phyloP scores from a whole-genome alignment of 2,888 invertebrate genomes.

The Hyles lineata region DNA sequence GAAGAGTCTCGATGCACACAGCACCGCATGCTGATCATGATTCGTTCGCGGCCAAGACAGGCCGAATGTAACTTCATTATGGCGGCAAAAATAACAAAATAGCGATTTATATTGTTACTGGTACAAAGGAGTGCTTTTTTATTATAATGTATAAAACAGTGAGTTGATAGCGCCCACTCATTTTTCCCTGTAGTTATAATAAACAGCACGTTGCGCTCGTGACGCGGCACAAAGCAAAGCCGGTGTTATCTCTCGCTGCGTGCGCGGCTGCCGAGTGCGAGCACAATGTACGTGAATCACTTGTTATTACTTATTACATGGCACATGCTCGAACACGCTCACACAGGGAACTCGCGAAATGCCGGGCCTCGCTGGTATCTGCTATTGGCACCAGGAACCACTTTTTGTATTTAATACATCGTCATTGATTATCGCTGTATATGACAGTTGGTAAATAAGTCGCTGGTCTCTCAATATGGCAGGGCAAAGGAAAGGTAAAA shows the following conservation, averaged over 20 bases:
- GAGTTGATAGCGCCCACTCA: not conserved
- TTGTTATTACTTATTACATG: not conserved
- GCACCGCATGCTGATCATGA: too few species aligned
- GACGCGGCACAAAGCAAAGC: not conserved
- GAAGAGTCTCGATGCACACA: too few species aligned
- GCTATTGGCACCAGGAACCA: not conserved
- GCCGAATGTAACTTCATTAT: too few species aligned
- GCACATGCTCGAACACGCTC: not conserved
- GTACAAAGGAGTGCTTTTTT: not conserved
- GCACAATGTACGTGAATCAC: not conserved
- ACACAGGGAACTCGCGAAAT: too few species aligned
- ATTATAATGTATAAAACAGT: not conserved
- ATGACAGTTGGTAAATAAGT: too few species aligned
- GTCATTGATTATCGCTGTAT: too few species aligned
- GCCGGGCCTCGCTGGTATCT: not conserved
- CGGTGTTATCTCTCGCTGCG: not conserved
- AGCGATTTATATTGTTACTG: not conserved
- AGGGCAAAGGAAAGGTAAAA: too few species aligned
- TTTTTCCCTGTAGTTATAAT: not conserved
- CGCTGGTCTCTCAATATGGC: too few species aligned
- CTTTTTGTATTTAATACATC: too few species aligned
- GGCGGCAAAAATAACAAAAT: too few species aligned
- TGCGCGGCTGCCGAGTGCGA: not conserved
- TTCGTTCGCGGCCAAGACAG: too few species aligned
- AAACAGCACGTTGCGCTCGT: not conserved